A percentile compares a stretch with the other conserved stretches of the same genome.
Evolutionary conservation across 2,113 vertebrate genomes (phyloP).

Genomic region (Platycercus adscitus): DNA sequence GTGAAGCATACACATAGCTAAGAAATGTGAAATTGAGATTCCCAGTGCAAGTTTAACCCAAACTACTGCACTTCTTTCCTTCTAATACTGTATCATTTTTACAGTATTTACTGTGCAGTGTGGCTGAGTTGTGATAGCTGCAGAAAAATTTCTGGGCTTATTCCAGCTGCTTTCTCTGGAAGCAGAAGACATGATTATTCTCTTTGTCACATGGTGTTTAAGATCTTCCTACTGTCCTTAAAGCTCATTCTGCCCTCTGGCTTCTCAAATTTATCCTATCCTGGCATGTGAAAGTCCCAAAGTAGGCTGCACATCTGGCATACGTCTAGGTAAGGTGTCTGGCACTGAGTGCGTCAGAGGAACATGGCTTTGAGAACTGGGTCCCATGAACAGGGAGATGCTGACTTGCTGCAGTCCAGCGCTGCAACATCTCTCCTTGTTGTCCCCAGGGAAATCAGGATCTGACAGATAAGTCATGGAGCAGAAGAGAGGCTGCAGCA

Average conservation of each 20-base stretch:
- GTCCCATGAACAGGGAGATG: not conserved
- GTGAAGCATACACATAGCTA: not conserved
- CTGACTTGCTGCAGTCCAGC: not conserved
- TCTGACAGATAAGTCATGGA: not conserved
- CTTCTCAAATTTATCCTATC: not conserved
- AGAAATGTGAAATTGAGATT: not conserved
- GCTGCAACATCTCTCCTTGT: not conserved
- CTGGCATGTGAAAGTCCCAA: not conserved
- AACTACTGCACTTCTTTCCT: not conserved
- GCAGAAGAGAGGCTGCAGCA: not conserved
- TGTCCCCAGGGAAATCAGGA: not conserved
- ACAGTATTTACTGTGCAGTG: not conserved
- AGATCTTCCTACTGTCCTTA: not conserved
- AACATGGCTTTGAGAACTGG: not conserved
- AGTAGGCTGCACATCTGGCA: accelerated
- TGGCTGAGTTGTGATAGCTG: not conserved
- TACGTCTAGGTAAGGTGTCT: not conserved
- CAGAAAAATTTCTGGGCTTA: constrained; percentile 17
- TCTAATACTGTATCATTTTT: not conserved
- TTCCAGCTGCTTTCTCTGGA: constrained; percentile 26
- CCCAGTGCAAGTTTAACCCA: not conserved
- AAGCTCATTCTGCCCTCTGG: not conserved
- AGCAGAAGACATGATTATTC: not conserved
- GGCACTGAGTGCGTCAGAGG: not conserved
- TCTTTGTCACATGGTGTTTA: not conserved